Evolutionary conservation across 2,113 vertebrate genomes (phyloP).

Genomic region (Andinoacara biseriatus): DNA sequence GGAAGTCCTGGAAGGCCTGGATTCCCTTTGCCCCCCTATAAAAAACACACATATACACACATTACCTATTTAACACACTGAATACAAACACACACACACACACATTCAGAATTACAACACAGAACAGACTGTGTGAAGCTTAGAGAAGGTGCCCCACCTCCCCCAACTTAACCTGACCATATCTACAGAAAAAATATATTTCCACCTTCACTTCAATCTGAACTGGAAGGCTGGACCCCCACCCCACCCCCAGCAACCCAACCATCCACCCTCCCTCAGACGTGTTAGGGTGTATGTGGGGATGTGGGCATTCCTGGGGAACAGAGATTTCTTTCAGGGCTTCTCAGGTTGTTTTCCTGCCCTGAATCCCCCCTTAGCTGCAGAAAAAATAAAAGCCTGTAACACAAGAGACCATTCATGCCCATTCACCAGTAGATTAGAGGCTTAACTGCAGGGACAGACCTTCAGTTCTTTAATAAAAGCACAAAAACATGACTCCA

Average conservation of each 20-base stretch:
- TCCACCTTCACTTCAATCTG: constrained; percentile 21
- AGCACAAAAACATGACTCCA: constrained; percentile 10
- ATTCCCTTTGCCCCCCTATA: constrained; percentile 88
- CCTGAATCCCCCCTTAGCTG: constrained; percentile 69
- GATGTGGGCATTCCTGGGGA: constrained; percentile 77
- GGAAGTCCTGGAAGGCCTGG: constrained; percentile 91
- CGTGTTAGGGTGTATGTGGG: constrained; percentile 51
- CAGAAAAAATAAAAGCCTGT: constrained; percentile 72
- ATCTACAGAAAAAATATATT: constrained; percentile 37
- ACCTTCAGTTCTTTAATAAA: constrained; percentile 29
- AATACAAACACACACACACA: constrained; percentile 33
- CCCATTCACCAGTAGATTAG: constrained; percentile 48
- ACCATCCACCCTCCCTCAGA: constrained; percentile 17
- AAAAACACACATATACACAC: constrained; percentile 21
- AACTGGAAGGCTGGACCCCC: background rate
- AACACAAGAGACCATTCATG: constrained; percentile 85
- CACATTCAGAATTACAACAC: constrained; percentile 52
- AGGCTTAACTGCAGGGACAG: constrained; percentile 43
- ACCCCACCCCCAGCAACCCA: background rate
- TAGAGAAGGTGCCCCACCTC: background rate
- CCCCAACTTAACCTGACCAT: constrained; percentile 35
- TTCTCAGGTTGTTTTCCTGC: constrained; percentile 58
- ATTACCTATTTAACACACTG: constrained; percentile 26
- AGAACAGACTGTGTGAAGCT: constrained; percentile 46
- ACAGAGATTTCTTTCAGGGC: constrained; percentile 88